phyloP scores from a whole-genome alignment of 2,888 invertebrate species.

The Trachelus tabidus region DNA sequence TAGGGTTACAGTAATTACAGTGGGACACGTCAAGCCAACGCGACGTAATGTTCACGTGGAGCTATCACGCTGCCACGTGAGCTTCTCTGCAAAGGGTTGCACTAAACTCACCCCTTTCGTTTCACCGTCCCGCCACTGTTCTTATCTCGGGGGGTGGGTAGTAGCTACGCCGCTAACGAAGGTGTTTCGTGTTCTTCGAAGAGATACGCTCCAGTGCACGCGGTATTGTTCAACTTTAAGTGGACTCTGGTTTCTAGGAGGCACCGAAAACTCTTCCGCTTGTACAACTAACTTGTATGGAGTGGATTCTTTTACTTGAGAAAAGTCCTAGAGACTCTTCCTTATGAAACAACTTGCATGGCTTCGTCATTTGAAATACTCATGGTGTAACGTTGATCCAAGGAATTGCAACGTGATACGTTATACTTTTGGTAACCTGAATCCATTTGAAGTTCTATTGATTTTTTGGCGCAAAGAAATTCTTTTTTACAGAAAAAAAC shows the following conservation, averaged over 20 bases:
- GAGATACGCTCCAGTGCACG: conserved; percentile 15
- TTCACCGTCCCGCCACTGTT: neutral
- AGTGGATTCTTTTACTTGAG: neutral
- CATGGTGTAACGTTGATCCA: neutral
- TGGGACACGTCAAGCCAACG: neutral
- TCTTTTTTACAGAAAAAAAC: neutral
- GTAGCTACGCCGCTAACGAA: neutral
- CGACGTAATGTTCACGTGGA: conserved; percentile 25
- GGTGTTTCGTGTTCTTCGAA: conserved; percentile 1
- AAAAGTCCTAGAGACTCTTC: neutral
- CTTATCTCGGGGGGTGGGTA: neutral
- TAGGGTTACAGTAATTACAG: neutral
- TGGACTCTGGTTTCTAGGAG: conserved; percentile 32
- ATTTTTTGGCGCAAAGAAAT: neutral
- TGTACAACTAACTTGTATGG: neutral
- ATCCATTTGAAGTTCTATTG: neutral
- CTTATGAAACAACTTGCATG: neutral
- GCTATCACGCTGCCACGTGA: conserved; percentile 32
- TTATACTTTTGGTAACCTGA: neutral
- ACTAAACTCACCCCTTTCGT: neutral
- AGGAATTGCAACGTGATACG: neutral
- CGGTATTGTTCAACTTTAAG: conserved; percentile 36
- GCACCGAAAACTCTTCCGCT: neutral
- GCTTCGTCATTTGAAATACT: neutral
- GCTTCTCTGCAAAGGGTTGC: neutral